phyloP scores from a whole-genome alignment of 2,113 vertebrate genomes.

The Protobothrops flavoviridis region DNA sequence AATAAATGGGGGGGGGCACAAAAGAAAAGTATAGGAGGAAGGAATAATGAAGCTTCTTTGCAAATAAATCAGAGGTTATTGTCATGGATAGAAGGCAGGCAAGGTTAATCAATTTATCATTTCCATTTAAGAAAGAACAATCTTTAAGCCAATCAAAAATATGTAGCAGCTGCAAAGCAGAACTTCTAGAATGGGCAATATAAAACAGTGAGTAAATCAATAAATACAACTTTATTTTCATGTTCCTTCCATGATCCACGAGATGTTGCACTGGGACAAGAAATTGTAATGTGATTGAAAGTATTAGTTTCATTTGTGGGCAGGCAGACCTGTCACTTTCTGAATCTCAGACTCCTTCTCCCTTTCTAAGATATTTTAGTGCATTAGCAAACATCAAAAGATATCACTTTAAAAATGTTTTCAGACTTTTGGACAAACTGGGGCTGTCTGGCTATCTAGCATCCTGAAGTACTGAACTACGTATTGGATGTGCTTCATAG shows the following conservation, averaged over 20 bases:
- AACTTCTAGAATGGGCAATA: background rate
- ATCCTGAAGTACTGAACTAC: background rate
- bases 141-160: background rate
- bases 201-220: background rate
- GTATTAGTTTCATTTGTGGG: background rate
- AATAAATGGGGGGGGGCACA: background rate
- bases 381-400: background rate
- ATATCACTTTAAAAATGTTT: background rate
- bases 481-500: background rate
- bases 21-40: background rate
- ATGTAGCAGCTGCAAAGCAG: background rate
- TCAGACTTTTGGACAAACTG: background rate
- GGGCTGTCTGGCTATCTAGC: background rate
- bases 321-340: background rate
- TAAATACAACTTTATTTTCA: background rate
- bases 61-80: background rate
- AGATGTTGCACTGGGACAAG: background rate
- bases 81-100: background rate
- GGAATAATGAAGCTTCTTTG: background rate
- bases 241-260: background rate
- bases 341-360: background rate
- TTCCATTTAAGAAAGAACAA: background rate
- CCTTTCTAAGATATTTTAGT: background rate
- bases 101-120: background rate
- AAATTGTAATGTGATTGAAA: background rate